These are phyloP conservation scores for Ara ararauna DNA, from an alignment of 2,797 vertebrate genomes.

Conservation along the genomic window DNA sequence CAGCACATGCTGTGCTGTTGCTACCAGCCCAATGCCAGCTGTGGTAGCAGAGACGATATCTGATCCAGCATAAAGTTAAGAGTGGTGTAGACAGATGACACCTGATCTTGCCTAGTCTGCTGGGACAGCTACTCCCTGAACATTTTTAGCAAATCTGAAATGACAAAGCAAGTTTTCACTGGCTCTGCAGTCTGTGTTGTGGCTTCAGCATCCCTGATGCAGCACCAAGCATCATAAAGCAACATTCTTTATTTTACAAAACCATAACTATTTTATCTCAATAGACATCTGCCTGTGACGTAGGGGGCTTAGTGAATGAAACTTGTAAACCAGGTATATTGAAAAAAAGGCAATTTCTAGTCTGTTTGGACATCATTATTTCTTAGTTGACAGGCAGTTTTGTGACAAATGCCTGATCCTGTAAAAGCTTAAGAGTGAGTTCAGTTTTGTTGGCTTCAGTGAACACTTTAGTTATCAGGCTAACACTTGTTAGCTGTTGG, in stretches of 20 bases:
- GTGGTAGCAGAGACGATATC: conserved; percentile 10
- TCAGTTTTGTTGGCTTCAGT: background rate
- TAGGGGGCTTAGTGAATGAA: background rate
- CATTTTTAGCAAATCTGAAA: conserved; percentile 39
- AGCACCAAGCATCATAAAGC: background rate
- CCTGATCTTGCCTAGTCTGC: background rate
- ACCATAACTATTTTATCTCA: background rate
- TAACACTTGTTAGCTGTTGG: background rate
- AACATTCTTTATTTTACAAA: background rate
- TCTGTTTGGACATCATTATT: conserved; percentile 54
- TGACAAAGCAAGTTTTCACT: conserved; percentile 24
- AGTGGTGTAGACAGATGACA: conserved; percentile 35
- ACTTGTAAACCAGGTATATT: background rate
- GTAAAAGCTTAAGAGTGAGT: background rate
- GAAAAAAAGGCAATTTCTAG: background rate
- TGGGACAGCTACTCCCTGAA: conserved; percentile 15
- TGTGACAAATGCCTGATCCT: background rate
- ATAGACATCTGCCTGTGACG: background rate
- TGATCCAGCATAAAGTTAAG: conserved; percentile 38
- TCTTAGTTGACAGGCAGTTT: conserved; percentile 25
- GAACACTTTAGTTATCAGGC: background rate
- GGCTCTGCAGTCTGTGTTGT: background rate
- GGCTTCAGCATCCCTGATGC: background rate
- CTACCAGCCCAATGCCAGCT: conserved; percentile 44
- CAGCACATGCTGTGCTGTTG: conserved; percentile 26